A percentile compares a stretch with the other conserved stretches of the same genome.
phyloP scores from a whole-genome alignment of 2,888 invertebrate genomes.

The Heliconius erato region DNA sequence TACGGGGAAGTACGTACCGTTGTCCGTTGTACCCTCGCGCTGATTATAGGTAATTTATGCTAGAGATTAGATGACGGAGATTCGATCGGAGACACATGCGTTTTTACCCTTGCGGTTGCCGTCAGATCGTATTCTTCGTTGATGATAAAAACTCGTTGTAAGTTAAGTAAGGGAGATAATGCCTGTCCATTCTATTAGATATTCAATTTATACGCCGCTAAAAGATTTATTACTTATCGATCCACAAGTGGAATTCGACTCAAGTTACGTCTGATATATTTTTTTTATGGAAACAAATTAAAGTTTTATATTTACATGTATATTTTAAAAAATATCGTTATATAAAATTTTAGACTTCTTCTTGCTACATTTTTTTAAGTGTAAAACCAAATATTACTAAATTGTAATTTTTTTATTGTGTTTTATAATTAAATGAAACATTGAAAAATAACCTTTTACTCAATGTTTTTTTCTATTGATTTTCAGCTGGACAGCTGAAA shows the following conservation, averaged over 20 bases:
- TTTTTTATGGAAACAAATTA: background rate
- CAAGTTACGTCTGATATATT: background rate
- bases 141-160: slow-evolving; percentile 48
- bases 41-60: slow-evolving; percentile 54
- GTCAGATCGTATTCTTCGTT: slow-evolving; percentile 41
- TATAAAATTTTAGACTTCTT: too few relatives aligned
- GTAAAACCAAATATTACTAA: too few relatives aligned
- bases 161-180: slow-evolving; percentile 36
- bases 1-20: background rate
- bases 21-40: slow-evolving; percentile 43
- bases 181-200: slow-evolving; percentile 23
- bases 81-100: slow-evolving; percentile 47
- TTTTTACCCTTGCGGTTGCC: slow-evolving; percentile 47
- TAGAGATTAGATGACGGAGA: slow-evolving; percentile 53
- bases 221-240: slow-evolving; percentile 9
- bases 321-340: too few relatives aligned
- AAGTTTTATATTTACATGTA: too few relatives aligned
- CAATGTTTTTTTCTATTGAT: too few relatives aligned
- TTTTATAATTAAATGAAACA: too few relatives aligned
- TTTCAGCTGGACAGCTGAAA: too few relatives aligned
- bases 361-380: too few relatives aligned
- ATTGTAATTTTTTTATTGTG: too few relatives aligned
- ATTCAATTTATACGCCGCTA: slow-evolving; percentile 22
- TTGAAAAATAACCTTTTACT: too few relatives aligned
- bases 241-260: background rate